phyloP scores from a whole-genome alignment of 1,140 invertebrate genomes.

The Drosophila burlai region DNA sequence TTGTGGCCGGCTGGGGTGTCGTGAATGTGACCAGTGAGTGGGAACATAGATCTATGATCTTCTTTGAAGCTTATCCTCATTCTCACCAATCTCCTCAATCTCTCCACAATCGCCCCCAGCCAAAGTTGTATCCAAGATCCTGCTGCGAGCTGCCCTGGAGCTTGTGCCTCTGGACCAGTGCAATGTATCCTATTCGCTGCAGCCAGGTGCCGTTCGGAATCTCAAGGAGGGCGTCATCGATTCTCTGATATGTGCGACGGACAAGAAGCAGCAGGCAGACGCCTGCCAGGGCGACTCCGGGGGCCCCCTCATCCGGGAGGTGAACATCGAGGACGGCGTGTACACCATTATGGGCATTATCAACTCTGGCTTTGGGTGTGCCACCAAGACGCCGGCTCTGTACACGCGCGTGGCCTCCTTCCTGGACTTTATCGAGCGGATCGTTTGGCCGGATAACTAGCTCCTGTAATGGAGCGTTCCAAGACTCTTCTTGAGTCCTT shows the following conservation, averaged over 20 bases:
- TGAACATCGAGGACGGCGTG: slow-evolving; percentile 48
- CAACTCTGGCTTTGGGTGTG: slow-evolving; percentile 89
- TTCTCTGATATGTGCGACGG: slow-evolving; percentile 87
- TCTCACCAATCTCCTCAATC: no score
- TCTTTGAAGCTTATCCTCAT: neutral
- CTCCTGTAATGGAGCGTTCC: neutral
- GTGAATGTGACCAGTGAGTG: slow-evolving; percentile 65
- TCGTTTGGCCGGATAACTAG: slow-evolving; percentile 86
- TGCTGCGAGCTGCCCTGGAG: slow-evolving; percentile 63
- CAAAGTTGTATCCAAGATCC: slow-evolving; percentile 49
- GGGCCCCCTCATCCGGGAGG: slow-evolving; percentile 87
- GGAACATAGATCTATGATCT: neutral
- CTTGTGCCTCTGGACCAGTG: slow-evolving; percentile 58
- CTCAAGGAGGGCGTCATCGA: slow-evolving; percentile 52
- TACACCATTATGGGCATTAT: slow-evolving; percentile 86
- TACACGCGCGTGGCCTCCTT: slow-evolving; percentile 89
- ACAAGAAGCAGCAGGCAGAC: slow-evolving; percentile 86
- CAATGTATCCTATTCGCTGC: slow-evolving; percentile 35
- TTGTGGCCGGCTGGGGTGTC: slow-evolving; percentile 74
- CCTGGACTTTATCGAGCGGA: slow-evolving; percentile 88
- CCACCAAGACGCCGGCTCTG: slow-evolving; percentile 87
- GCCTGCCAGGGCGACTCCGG: slow-evolving; percentile 89
- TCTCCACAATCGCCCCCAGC: slow-evolving; percentile 31
- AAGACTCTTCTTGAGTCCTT: neutral
- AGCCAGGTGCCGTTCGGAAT: slow-evolving; percentile 5